These are phyloP conservation scores for Argentina silus DNA, from an alignment of 2,797 vertebrate genomes.

Conservation along the genomic window DNA sequence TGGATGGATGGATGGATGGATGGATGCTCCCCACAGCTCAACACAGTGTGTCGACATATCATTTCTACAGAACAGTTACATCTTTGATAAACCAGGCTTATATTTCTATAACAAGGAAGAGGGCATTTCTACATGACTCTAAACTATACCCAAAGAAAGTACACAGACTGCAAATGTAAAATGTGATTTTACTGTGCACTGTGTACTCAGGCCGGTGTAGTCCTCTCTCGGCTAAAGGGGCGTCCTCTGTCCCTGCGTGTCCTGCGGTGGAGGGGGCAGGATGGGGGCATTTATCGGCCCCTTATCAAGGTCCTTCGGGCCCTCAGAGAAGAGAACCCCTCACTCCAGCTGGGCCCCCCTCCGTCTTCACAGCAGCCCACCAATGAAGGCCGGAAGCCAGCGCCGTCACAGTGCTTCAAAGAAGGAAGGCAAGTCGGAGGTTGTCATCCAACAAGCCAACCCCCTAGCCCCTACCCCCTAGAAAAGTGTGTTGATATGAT, in stretches of 20 bases:
- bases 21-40: no score
- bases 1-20: no score
- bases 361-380: constrained; percentile 25
- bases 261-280: constrained; percentile 72
- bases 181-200: not conserved
- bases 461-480: not conserved
- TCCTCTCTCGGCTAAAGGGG: constrained; percentile 77
- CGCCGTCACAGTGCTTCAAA: constrained; percentile 66
- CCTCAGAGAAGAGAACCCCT: constrained; percentile 77
- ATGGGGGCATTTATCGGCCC: constrained; percentile 72
- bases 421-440: constrained; percentile 75
- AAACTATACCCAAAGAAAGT: no score
- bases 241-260: constrained; percentile 72
- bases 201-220: constrained; percentile 69
- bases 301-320: constrained; percentile 76
- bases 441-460: not conserved
- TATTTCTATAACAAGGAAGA: no score
- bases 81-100: no score
- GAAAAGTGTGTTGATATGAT: no score
- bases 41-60: no score
- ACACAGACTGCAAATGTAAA: no score
- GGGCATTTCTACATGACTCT: no score
- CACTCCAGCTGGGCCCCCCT: constrained; percentile 64
- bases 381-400: constrained; percentile 18
- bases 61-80: no score